Conservation (phyloP, 2,113 vertebrate species). For the Petrocephalus zakoni region DNA sequence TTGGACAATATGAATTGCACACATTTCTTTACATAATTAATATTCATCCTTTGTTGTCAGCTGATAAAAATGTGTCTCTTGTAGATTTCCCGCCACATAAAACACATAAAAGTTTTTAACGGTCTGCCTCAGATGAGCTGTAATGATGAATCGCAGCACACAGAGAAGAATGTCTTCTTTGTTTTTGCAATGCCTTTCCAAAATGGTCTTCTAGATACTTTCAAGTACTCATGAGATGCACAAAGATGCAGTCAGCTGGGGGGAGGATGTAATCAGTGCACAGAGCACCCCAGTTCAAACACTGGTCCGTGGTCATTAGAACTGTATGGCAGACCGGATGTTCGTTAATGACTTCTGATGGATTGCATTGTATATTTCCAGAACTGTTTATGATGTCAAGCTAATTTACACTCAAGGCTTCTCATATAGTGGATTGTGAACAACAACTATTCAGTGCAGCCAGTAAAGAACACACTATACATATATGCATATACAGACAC, state of each 20-base stretch:
- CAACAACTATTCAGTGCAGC: neutral
- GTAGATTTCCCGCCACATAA: neutral
- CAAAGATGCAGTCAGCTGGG: neutral
- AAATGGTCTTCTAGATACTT: neutral
- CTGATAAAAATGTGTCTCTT: slow-evolving; percentile 2
- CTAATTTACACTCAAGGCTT: neutral
- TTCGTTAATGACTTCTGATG: neutral
- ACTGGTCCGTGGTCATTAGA: neutral
- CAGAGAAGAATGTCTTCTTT: neutral
- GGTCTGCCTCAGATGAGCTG: neutral
- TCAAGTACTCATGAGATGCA: neutral
- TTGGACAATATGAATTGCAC: neutral
- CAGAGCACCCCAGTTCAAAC: neutral
- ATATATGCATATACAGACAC: neutral
- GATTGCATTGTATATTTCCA: neutral
- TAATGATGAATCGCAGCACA: neutral
- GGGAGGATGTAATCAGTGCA: neutral
- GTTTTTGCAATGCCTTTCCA: neutral
- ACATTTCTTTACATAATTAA: neutral
- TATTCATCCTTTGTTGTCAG: neutral
- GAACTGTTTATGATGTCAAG: neutral
- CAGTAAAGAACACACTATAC: neutral
- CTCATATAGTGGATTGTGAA: neutral
- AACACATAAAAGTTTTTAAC: neutral
- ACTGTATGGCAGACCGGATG: neutral